Percentiles rank a stretch among this genome's conserved stretches.
These are phyloP conservation scores for Tineola bisselliella DNA, from an alignment of 2,888 invertebrate species.

Conservation along the genomic window DNA sequence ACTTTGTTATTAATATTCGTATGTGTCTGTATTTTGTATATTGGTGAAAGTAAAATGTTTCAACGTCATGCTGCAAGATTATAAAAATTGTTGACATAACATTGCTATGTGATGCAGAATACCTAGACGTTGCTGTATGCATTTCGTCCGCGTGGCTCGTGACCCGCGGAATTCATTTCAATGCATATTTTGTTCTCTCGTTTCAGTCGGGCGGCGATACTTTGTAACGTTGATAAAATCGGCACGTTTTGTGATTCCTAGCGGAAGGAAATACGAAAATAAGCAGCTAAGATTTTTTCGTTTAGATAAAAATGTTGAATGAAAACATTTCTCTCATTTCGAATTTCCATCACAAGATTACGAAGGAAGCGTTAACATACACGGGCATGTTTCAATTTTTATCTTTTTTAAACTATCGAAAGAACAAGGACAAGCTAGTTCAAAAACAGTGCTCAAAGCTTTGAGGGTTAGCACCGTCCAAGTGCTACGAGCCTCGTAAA, in stretches of 20 bases:
- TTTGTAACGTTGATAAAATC: slow-evolving; percentile 19
- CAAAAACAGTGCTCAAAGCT: slow-evolving; percentile 42
- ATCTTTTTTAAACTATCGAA: slow-evolving; percentile 34
- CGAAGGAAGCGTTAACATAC: slow-evolving; percentile 17
- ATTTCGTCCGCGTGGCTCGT: slow-evolving; percentile 10
- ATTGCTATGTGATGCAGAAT: slow-evolving; percentile 20
- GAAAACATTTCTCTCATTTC: slow-evolving; percentile 13
- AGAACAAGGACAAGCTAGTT: slow-evolving; percentile 39
- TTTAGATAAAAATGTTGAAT: slow-evolving; percentile 10
- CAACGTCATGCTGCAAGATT: slow-evolving; percentile 37
- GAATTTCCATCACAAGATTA: slow-evolving; percentile 11
- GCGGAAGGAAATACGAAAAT: slow-evolving; percentile 13
- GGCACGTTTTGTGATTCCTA: slow-evolving; percentile 13
- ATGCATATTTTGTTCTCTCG: slow-evolving; percentile 21
- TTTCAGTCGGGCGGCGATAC: slow-evolving; percentile 18
- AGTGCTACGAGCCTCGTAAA: slow-evolving; percentile 37
- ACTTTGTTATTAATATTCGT: too few relatives aligned
- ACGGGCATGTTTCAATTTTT: slow-evolving; percentile 19
- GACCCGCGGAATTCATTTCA: slow-evolving; percentile 18
- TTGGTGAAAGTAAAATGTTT: slow-evolving; percentile 26
- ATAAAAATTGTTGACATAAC: slow-evolving; percentile 26
- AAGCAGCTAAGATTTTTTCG: slow-evolving; percentile 10
- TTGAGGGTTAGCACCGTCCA: slow-evolving; percentile 34
- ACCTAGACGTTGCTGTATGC: slow-evolving; percentile 17
- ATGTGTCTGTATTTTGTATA: slow-evolving; percentile 49